Evolutionary conservation across 2,797 vertebrate species (phyloP), one percentile per base, ranked within the genome.

Genomic region (Pseudochromis fuscus): DNA sequence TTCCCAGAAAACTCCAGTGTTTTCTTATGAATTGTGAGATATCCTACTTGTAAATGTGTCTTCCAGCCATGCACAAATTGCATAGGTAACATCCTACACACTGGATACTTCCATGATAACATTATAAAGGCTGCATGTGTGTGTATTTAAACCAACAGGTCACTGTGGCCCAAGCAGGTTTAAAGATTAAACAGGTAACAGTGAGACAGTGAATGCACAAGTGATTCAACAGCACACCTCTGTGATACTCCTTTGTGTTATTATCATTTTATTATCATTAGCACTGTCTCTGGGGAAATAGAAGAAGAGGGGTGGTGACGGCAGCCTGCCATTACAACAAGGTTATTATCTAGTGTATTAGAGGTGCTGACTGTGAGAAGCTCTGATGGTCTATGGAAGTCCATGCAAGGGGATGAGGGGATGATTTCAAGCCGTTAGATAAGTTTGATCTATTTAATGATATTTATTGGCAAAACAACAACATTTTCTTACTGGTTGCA

Each of bases 401-500:
- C 25, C 48, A 45, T 46, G 16, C 31, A 62, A 35, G 23, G 13
- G 50, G 35, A 64, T 4, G 24, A 73, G 9, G 6, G 13, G 49
- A 58, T 30, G 13, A 1, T 11, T 53, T 27, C 51, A 31, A 25
- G 1, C 7, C 38, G 57, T 4, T 25, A 46, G 55, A 58, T 48
- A n/a, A 9, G 56, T 19, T 60, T 21, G 13, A 24, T 18, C 21
- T n/a, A 56, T 77, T 48, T 13, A 46, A 0, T 35, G 8, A 7
- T 40, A n/a, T 67, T 66, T 66, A 23, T 64, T 40, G 16, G 23
- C 66, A 28, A 72, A 76, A 64, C 8, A 59, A 11, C 44, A 52
- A 49, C 63, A 4, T 63, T 51, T 49, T 66, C 21, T 61, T 8
- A 64, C 18, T 35, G 45, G 48, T 24, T 88, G 31, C 72, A 67